Base-by-base conservation (phyloP, 53 echinoderm and acorn worm species). In the Glandiceps talaboti region DNA sequence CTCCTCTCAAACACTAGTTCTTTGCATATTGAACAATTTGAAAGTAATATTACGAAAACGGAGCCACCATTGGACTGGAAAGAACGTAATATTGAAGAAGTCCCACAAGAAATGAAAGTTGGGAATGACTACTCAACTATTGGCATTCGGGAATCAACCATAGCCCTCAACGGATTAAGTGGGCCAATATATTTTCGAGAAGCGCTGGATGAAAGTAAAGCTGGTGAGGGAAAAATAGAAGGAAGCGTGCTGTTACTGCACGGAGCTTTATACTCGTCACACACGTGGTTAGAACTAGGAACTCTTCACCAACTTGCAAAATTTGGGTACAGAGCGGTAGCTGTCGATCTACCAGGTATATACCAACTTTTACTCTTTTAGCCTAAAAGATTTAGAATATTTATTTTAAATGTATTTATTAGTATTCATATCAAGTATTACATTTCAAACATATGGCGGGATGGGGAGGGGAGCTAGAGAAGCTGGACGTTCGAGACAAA, bases 261-360 rank as follows among this genome's bases (percentile, higher is more conserved):
- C 64, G 64, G 64, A 45, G 64, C 64, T 6, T 20, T 45, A 20
- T 45, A 45, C 64, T 45, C 64, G 20, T 45, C 64, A 20, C 64
- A 45, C 64, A 45, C 64, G 64, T 45, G 64, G 64, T 20, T 45
- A 12, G 64, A 45, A 45, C 20, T 45, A 20, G 64, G 64, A 45
- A 45, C 32, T 30, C 30, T 78, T 12, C 79, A 82, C 27, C 14
- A 27, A 26, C n/a, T 82, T 27, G 82, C 75, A 26, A n/a, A 30
- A 1, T 26, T 26, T 76, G 31, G 29, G 25, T 81, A 80, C 74
- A 78, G 32, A 79, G 29, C 79, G 20, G 30, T 33, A 1, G 28
- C 76, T 33, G 1, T 31, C 14, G 76, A 82, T 33, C 32, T 82
- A 27, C 33, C 27, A 6, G 27, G 33, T 77, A 76, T 27, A 45